Evolutionary conservation across 92 coral and sea anemone species (phyloP).

Genomic region (Epizoanthus stellaris): DNA sequence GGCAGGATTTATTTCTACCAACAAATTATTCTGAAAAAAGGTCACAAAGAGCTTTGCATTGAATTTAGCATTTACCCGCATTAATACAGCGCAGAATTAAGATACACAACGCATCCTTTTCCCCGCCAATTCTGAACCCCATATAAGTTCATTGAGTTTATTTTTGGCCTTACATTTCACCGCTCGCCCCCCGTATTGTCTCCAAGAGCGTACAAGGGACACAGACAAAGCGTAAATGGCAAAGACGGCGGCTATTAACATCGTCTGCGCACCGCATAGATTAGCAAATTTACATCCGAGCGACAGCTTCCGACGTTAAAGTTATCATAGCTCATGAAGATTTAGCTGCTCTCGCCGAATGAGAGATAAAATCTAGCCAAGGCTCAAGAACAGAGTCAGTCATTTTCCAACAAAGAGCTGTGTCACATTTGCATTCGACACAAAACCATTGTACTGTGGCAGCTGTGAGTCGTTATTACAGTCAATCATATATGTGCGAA

Average conservation of each 20-base stretch:
- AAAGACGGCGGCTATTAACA: background rate
- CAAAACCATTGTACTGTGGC: constrained; percentile 69
- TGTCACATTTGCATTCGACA: constrained; percentile 41
- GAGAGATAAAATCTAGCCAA: constrained; percentile 14
- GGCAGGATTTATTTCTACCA: background rate
- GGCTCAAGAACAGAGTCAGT: background rate
- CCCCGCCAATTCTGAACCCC: background rate
- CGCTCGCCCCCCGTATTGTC: constrained; percentile 11
- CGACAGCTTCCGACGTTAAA: background rate
- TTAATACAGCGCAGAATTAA: constrained; percentile 10
- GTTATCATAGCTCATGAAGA: background rate
- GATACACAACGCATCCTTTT: background rate
- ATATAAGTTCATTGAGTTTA: constrained; percentile 5
- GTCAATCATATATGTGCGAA: constrained; percentile 81
- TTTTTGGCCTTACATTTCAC: constrained; percentile 21
- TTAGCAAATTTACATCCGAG: constrained; percentile 11
- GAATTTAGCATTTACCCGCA: background rate
- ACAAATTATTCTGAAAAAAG: constrained; percentile 1
- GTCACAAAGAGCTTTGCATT: constrained; percentile 6
- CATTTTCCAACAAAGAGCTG: constrained; percentile 54
- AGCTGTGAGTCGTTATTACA: constrained; percentile 74
- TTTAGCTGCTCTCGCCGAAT: background rate
- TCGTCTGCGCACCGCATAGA: constrained; percentile 3
- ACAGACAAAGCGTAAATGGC: background rate
- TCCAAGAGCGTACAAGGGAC: constrained; percentile 22